Conservation (phyloP, 2,113 vertebrate species). For the Cairina moschata region DNA sequence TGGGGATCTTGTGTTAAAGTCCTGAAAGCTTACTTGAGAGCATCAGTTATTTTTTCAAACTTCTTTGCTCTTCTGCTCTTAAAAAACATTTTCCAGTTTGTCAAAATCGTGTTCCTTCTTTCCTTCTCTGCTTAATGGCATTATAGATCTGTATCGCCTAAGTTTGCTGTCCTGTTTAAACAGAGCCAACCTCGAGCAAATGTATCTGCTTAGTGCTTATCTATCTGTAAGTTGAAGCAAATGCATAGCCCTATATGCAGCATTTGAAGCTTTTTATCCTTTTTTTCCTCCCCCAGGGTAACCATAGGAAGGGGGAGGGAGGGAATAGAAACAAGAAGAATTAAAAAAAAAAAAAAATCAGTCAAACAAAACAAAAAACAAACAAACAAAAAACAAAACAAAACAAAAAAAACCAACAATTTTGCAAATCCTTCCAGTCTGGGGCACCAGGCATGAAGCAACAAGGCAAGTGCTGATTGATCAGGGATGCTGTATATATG, state of each 20-base stretch:
- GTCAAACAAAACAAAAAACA: slow-evolving; percentile 29
- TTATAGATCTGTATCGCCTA: neutral
- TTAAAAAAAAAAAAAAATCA: slow-evolving; percentile 47
- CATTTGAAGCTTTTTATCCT: slow-evolving; percentile 65
- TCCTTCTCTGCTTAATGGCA: neutral
- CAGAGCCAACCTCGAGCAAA: slow-evolving; percentile 8
- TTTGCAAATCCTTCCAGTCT: slow-evolving; percentile 60
- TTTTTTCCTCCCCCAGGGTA: slow-evolving; percentile 34
- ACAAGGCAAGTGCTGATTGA: slow-evolving; percentile 64
- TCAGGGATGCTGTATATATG: slow-evolving; percentile 34
- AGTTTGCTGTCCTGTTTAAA: slow-evolving; percentile 35
- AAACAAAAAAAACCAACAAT: too few relatives aligned
- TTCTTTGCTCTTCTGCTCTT: neutral
- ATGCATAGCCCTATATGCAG: slow-evolving; percentile 25
- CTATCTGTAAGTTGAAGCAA: slow-evolving; percentile 65
- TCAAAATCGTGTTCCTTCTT: neutral
- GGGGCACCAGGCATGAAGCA: slow-evolving; percentile 51
- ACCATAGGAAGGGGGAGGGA: neutral
- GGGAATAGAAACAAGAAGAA: neutral
- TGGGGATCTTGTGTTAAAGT: slow-evolving; percentile 18
- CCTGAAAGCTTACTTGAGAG: slow-evolving; percentile 6
- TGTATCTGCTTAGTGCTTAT: slow-evolving; percentile 2
- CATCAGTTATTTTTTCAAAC: slow-evolving; percentile 43
- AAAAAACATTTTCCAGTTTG: slow-evolving; percentile 4
- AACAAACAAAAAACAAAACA: too few relatives aligned